A percentile compares a stretch with the other conserved stretches of the same genome.
Evolutionary conservation across 2,888 invertebrate species (phyloP).

Genomic region (Stenodera caucasica): DNA sequence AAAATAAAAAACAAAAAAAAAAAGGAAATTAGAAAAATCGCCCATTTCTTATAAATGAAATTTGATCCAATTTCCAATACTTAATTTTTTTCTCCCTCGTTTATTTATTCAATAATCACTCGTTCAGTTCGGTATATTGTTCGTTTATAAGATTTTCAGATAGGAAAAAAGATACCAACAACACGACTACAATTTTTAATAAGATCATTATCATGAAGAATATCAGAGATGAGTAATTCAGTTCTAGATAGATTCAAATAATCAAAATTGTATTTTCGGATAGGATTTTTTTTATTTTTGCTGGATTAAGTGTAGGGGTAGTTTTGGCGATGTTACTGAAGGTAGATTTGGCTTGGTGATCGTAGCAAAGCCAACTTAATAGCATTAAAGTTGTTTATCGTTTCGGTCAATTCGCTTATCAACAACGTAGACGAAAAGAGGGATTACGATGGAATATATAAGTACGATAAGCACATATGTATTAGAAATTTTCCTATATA

Average conservation of each 20-base stretch:
- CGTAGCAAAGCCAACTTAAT: slow-evolving; percentile 12
- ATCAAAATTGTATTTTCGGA: neutral
- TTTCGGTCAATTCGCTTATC: slow-evolving; percentile 26
- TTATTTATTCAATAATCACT: slow-evolving; percentile 4
- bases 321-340: neutral
- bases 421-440: slow-evolving; percentile 12
- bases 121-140: neutral
- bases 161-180: neutral
- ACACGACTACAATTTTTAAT: neutral
- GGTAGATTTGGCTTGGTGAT: slow-evolving; percentile 9
- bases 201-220: neutral
- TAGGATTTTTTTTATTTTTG: neutral
- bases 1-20: too few species aligned
- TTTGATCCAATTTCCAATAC: neutral
- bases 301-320: neutral
- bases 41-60: neutral
- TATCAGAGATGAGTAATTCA: neutral
- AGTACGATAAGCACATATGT: slow-evolving; percentile 26
- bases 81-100: neutral
- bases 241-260: neutral
- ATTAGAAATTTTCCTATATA: neutral
- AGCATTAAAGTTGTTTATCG: slow-evolving; percentile 26
- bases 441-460: slow-evolving; percentile 20
- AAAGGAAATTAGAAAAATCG: slow-evolving; percentile 2
- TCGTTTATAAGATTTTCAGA: neutral